Evolutionary conservation across 2,797 vertebrate genomes (phyloP), one percentile per base, ranked within the genome.

Genomic region (Oreortyx pictus): DNA sequence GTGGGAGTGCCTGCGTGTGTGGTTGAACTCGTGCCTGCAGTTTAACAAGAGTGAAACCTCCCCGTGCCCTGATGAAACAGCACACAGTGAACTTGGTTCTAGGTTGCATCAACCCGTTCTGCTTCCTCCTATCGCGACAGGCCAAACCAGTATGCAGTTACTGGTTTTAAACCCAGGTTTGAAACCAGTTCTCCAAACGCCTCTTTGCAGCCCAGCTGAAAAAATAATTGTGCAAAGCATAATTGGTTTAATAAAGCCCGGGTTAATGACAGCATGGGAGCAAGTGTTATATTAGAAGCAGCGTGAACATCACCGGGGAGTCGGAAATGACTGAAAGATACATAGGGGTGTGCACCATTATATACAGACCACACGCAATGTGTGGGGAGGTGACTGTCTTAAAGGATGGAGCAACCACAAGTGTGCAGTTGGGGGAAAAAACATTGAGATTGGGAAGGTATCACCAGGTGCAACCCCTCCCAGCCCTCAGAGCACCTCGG

Each of bases 141-240:
- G 75, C 39, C 86, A 82, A 90, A 90, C 91, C 68, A 88, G 89
- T 79, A 61, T 47, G 27, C 46, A 73, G 23, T 35, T 60, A 73
- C n/a, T 60, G 94, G 64, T 80, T 94, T 90, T 43, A 65, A 47
- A 80, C 29, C 39, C 62, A 31, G n/a, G 25, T 33, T 0, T 44
- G 64, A 65, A 92, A 93, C 75, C 61, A 85, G 88, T 82, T 95
- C 72, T 82, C 72, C 75, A 57, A 80, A 92, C 1, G 16, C 65
- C 68, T 88, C 60, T 70, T 70, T 27, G 44, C 67, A 50, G 29
- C n/a, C 33, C 2, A 1, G 65, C 29, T 41, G 29, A n/a, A 70
- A 86, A 86, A 44, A 56, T 35, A 49, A 23, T 43, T 90, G 65
- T 43, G 81, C 41, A 61, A 90, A 90, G 61, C 37, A 7, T 85